These are phyloP conservation scores for Hoplodrina ambigua DNA, from an alignment of 2,888 invertebrate species.

Conservation along the genomic window DNA sequence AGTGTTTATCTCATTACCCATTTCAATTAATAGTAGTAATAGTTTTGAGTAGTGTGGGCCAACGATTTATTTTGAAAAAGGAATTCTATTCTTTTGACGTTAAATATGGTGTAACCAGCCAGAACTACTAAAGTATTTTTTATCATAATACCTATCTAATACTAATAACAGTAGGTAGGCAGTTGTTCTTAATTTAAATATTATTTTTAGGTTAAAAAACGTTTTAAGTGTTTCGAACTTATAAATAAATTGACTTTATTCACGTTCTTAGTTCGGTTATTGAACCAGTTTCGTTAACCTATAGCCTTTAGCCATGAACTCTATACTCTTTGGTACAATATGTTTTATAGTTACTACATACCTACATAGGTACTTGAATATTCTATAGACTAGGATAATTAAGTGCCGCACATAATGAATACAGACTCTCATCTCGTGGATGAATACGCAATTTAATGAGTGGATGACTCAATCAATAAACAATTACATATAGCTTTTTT, in stretches of 20 bases:
- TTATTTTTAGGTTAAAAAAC: neutral
- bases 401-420: neutral
- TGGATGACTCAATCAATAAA: slow-evolving; percentile 36
- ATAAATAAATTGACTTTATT: slow-evolving; percentile 8
- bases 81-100: no score
- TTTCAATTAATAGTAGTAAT: no score
- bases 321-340: neutral
- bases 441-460: slow-evolving; percentile 35
- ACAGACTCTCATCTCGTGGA: slow-evolving; percentile 8
- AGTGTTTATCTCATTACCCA: no score
- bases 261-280: slow-evolving; percentile 14
- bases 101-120: no score
- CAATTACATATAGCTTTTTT: slow-evolving; percentile 21
- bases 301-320: slow-evolving; percentile 34
- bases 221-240: neutral
- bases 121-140: no score
- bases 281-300: slow-evolving; percentile 33
- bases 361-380: neutral
- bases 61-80: no score
- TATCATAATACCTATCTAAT: no score
- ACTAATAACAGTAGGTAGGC: neutral
- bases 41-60: no score
- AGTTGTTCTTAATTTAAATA: neutral
- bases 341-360: neutral
- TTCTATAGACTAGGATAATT: slow-evolving; percentile 7